phyloP scores from a whole-genome alignment of 2,113 vertebrate species.

The Cyanoliseus patagonus region DNA sequence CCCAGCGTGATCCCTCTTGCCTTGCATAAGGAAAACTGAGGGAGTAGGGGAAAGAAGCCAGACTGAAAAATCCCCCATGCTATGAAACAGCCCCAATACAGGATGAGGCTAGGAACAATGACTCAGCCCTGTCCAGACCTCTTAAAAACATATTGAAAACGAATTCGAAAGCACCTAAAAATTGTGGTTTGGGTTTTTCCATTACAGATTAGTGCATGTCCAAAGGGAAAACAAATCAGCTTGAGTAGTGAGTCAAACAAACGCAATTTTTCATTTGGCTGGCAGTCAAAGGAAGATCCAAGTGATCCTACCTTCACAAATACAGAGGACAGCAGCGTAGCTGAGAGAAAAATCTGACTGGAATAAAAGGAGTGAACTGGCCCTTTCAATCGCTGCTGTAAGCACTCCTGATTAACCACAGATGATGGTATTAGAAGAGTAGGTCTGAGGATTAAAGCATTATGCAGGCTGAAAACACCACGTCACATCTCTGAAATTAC shows the following conservation, averaged over 20 bases:
- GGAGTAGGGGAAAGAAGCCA: not conserved
- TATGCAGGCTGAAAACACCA: slow-evolving; percentile 12
- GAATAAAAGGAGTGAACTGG: not conserved
- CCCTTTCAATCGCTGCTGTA: not conserved
- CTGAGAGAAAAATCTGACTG: not conserved
- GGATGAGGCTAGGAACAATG: not conserved
- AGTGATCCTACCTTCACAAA: not conserved
- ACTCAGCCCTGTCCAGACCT: not conserved
- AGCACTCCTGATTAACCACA: not conserved
- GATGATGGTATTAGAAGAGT: not conserved
- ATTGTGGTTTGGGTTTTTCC: not conserved
- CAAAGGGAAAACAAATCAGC: not conserved
- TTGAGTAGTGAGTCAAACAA: not conserved
- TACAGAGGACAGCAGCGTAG: not conserved
- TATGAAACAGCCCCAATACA: fast-evolving
- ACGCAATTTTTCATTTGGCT: not conserved
- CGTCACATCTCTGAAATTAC: slow-evolving; percentile 8
- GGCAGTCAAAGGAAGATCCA: not conserved
- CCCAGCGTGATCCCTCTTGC: not conserved
- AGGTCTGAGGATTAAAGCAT: slow-evolving; percentile 40
- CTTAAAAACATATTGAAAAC: not conserved
- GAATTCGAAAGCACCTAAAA: not conserved
- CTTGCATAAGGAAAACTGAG: not conserved
- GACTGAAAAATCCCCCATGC: not conserved
- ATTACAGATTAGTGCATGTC: not conserved